Evolutionary conservation across 1,140 invertebrate species (phyloP).

Genomic region (Caerostris extrusa): DNA sequence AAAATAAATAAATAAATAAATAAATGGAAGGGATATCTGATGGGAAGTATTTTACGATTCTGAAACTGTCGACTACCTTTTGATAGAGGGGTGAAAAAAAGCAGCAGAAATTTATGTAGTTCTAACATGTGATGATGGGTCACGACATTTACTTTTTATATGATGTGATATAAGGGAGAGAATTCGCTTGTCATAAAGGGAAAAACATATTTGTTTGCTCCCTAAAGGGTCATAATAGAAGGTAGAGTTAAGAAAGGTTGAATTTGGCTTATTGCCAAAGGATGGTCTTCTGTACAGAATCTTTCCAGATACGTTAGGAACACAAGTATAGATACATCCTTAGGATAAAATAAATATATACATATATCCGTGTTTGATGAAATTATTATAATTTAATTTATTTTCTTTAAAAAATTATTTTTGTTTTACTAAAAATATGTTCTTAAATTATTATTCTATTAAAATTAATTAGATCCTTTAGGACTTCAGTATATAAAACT

Average conservation of each 20-base stretch:
- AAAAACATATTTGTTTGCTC: conserved; percentile 71
- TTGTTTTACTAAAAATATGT: too few species aligned
- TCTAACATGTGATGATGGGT: conserved; percentile 68
- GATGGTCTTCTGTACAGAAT: conserved; percentile 16
- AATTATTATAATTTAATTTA: too few species aligned
- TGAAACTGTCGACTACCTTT: conserved; percentile 40
- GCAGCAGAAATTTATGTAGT: conserved; percentile 58
- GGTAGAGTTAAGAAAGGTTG: conserved; percentile 28
- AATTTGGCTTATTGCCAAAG: neutral
- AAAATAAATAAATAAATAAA: conserved; percentile 55
- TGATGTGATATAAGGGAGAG: conserved; percentile 56
- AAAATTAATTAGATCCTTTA: too few species aligned
- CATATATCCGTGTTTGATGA: too few species aligned
- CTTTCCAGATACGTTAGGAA: neutral
- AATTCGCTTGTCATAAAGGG: conserved; percentile 70
- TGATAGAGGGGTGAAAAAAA: neutral
- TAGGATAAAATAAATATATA: too few species aligned
- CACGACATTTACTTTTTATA: conserved; percentile 65
- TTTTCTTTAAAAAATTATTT: too few species aligned
- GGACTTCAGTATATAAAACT: too few species aligned
- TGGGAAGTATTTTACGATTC: conserved; percentile 63
- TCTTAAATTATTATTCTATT: too few species aligned
- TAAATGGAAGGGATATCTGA: conserved; percentile 34
- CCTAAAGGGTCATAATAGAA: conserved; percentile 56
- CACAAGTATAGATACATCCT: too few species aligned